A percentile compares a stretch with the other conserved stretches of the same genome.
Conservation (phyloP, 2,888 invertebrate species). For the Orthosia incerta region DNA sequence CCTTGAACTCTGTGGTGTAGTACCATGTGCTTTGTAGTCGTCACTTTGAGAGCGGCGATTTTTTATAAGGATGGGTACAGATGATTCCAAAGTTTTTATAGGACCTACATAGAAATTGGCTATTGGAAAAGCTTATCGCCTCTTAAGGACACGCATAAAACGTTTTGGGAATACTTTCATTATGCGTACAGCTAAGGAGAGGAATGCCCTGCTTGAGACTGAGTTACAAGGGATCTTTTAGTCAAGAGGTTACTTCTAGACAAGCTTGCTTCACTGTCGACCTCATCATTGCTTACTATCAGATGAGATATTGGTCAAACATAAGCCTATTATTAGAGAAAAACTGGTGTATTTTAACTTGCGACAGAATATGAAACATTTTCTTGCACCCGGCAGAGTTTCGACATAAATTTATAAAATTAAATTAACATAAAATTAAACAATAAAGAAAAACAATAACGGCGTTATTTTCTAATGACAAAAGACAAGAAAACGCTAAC, state of each 20-base stretch:
- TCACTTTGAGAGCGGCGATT: not conserved
- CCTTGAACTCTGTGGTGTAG: constrained; percentile 10
- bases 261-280: no score
- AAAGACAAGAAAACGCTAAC: constrained; percentile 14
- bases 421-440: not conserved
- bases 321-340: no score
- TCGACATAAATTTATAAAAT: not conserved
- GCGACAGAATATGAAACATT: not conserved
- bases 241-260: no score
- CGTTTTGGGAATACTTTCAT: no score
- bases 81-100: not conserved
- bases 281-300: no score
- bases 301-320: no score
- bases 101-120: not conserved
- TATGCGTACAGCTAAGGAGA: no score
- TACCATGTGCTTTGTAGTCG: constrained; percentile 34
- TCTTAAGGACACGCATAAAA: not conserved
- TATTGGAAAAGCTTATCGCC: not conserved
- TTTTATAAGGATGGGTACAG: not conserved
- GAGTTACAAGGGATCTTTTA: no score
- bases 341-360: no score
- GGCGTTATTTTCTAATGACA: not conserved
- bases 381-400: not conserved
- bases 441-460: not conserved
- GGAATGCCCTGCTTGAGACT: no score